These are phyloP conservation scores for Trachemys scripta DNA, from an alignment of 2,113 vertebrate genomes.

Conservation along the genomic window DNA sequence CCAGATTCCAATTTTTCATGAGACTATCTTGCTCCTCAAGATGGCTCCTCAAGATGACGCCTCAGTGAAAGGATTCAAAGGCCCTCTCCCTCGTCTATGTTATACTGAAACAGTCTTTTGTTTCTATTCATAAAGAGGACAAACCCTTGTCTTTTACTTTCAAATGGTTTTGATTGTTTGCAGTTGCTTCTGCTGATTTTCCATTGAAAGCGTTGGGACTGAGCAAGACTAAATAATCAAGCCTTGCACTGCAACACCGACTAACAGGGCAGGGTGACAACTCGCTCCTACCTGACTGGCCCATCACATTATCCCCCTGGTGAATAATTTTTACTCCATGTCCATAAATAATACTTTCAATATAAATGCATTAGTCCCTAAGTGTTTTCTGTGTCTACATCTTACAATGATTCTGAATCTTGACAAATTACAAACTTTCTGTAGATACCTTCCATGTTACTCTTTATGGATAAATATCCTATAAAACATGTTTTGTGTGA, in stretches of 20 bases:
- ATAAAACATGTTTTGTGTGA: not conserved
- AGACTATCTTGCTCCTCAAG: not conserved
- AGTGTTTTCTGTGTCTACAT: not conserved
- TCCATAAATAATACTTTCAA: not conserved
- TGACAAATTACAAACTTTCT: not conserved
- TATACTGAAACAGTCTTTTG: not conserved
- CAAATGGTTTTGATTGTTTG: not conserved
- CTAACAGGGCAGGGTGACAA: not conserved
- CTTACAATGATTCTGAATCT: not conserved
- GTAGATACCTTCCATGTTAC: not conserved
- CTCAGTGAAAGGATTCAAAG: not conserved
- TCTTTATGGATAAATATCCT: not conserved
- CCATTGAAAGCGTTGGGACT: not conserved
- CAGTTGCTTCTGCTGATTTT: not conserved
- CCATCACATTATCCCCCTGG: not conserved
- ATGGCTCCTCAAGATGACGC: not conserved
- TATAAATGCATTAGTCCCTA: not conserved
- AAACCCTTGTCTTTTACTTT: not conserved
- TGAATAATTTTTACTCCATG: not conserved
- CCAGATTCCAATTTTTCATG: not conserved
- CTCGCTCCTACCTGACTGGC: not conserved
- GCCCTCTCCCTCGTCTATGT: not conserved
- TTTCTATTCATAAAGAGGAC: not conserved
- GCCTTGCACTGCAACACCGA: not conserved
- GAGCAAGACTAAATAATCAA: not conserved